Percentiles rank a stretch among this genome's conserved stretches.
Conservation (phyloP, 2,888 invertebrate genomes). For the Volucella zonaria region DNA sequence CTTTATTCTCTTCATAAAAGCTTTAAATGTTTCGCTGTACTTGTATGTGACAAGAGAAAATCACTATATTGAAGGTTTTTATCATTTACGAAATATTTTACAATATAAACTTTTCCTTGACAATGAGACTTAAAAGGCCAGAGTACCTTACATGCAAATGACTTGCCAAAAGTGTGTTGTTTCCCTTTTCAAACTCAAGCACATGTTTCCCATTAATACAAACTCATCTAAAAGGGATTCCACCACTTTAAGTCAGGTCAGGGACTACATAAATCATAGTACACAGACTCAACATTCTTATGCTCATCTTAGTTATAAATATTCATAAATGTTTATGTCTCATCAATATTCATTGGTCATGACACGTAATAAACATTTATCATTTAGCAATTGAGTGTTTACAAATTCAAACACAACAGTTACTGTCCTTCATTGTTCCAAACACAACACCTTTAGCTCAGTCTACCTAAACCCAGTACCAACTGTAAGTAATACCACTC, state of each 20-base stretch:
- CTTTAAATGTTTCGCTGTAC: too few relatives aligned
- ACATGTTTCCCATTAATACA: neutral
- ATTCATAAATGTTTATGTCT: slow-evolving; percentile 26
- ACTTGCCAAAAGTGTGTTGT: too few relatives aligned
- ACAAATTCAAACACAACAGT: slow-evolving; percentile 57
- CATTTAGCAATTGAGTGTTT: slow-evolving; percentile 61
- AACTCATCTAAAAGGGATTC: slow-evolving; percentile 3
- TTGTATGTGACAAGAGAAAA: too few relatives aligned
- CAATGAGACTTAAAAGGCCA: too few relatives aligned
- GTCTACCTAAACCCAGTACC: slow-evolving; percentile 25
- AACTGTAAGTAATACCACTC: slow-evolving; percentile 15
- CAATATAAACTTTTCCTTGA: too few relatives aligned
- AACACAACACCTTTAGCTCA: slow-evolving; percentile 13
- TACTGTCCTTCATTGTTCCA: slow-evolving; percentile 58
- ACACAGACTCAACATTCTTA: slow-evolving; percentile 1
- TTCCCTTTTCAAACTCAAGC: too few relatives aligned
- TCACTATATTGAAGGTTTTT: too few relatives aligned
- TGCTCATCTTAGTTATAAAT: slow-evolving; percentile 20
- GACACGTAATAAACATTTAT: slow-evolving; percentile 41
- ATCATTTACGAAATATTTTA: too few relatives aligned
- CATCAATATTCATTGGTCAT: slow-evolving; percentile 56
- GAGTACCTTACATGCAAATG: too few relatives aligned
- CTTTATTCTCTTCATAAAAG: too few relatives aligned
- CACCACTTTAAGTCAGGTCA: slow-evolving; percentile 28
- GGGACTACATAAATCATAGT: slow-evolving; percentile 1